phyloP scores from a whole-genome alignment of 2,797 vertebrate genomes.

The Anguilla anguilla region DNA sequence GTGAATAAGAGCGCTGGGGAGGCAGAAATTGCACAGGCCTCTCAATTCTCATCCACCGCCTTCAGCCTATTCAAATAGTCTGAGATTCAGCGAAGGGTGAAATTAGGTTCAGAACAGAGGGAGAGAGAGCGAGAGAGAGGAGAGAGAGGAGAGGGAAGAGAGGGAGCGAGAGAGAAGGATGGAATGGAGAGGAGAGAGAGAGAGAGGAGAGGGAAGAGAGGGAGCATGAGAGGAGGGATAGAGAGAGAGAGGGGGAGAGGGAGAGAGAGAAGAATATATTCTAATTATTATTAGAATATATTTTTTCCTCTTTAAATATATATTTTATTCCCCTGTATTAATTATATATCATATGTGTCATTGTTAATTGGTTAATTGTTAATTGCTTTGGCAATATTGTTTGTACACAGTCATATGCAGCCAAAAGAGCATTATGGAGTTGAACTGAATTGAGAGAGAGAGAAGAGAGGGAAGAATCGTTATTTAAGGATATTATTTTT shows the following conservation, averaged over 20 bases:
- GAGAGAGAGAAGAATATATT: too few species aligned
- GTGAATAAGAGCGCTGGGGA: neutral
- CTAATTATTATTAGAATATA: too few species aligned
- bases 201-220: neutral
- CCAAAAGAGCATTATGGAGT: too few species aligned
- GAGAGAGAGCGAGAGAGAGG: neutral
- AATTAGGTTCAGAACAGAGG: slow-evolving; percentile 19
- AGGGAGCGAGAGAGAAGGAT: neutral
- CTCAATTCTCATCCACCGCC: slow-evolving; percentile 15
- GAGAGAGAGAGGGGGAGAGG: neutral
- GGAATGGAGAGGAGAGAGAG: neutral
- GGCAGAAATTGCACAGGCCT: neutral
- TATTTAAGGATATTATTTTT: neutral
- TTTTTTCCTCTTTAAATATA: too few species aligned
- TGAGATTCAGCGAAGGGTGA: slow-evolving; percentile 20
- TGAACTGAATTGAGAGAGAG: neutral
- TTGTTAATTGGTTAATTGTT: too few species aligned
- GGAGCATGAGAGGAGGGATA: neutral
- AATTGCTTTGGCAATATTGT: too few species aligned
- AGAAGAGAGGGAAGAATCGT: neutral
- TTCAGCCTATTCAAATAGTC: slow-evolving; percentile 21
- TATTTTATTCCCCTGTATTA: too few species aligned
- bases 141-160: neutral
- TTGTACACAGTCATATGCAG: too few species aligned
- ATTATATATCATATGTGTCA: too few species aligned